Evolutionary conservation across 2,888 invertebrate genomes (phyloP), one percentile per base, ranked within the genome.

Genomic region (Anoplius nigerrimus): DNA sequence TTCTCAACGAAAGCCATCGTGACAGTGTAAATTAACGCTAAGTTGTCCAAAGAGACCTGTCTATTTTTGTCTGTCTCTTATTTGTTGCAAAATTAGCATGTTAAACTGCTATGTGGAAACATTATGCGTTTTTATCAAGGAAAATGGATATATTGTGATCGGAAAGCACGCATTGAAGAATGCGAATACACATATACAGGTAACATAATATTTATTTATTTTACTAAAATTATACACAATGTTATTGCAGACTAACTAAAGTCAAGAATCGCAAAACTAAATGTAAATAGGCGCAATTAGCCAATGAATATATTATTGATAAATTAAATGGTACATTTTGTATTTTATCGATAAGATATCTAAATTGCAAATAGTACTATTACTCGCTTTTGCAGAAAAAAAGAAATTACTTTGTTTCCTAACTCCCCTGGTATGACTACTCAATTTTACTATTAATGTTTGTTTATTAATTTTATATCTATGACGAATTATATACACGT

Each of bases 1-100:
- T 76, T 79, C 71, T 57, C 66, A 51, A 34, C 13, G 61, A 66
- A 66, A 56, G 71, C 61, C 65, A 48, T 74, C 71, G 54, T 66
- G 58, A 62, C 61, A 71, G 56, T 34, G 63, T 15, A 54, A 63
- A 68, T 67, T 71, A 67, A 63, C 67, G 61, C 45, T 48, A 52
- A 54, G 46, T 27, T 52, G 54, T 59, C 56, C 52, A 57, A 22
- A n/a, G 20, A 15, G n/a, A 22, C 5, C n/a, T n/a, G 1, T 4
- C 18, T n/a, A 13, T 53, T 5, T 13, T 22, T 2, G 15, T 6
- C 24, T 22, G 11, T 13, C 1, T 11, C 34, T 34, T 34, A 8
- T 34, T 34, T 11, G 34, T 34, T 11, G 34, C 6, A 34, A 27
- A 8, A 34, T 34, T 34, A 34, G 11, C 34, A 34, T 34, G 34